These are phyloP conservation scores for Monoplex corrugatus DNA, from an alignment of 2,888 invertebrate genomes.

Conservation along the genomic window DNA sequence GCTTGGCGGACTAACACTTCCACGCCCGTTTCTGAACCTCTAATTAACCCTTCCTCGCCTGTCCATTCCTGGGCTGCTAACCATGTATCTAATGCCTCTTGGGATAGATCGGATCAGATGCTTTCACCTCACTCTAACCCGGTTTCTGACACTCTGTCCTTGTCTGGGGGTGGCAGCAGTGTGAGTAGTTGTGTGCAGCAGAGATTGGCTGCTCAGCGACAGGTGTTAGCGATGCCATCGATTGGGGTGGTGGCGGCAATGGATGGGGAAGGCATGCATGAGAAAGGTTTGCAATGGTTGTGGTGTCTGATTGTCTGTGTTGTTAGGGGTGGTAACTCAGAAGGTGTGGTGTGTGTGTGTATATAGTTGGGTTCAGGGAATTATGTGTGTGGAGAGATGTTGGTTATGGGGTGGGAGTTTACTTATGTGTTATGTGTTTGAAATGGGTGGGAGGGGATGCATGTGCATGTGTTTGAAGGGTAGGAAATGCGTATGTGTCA, in stretches of 20 bases:
- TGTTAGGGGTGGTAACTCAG: too few species aligned
- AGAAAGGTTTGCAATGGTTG: constrained; percentile 24
- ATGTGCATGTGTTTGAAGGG: not conserved
- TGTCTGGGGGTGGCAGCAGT: not conserved
- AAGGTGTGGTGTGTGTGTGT: too few species aligned
- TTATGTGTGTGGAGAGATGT: too few species aligned
- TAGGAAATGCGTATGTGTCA: not conserved
- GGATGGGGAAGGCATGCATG: not conserved
- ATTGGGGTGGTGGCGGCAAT: too few species aligned
- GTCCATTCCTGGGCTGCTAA: not conserved
- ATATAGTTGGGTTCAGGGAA: too few species aligned
- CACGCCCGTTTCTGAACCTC: not conserved
- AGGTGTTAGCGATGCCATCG: not conserved
- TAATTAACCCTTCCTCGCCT: constrained; percentile 27
- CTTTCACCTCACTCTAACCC: not conserved
- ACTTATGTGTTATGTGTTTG: not conserved
- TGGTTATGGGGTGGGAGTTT: too few species aligned
- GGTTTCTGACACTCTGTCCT: not conserved
- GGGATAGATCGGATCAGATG: not conserved
- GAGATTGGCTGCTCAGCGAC: not conserved
- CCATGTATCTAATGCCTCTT: not conserved
- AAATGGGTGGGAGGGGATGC: not conserved
- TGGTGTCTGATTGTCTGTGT: not conserved
- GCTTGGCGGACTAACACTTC: constrained; percentile 42
- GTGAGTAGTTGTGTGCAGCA: constrained; percentile 5